Conservation (phyloP, 2,797 vertebrate species). For the Hirundo rustica region DNA sequence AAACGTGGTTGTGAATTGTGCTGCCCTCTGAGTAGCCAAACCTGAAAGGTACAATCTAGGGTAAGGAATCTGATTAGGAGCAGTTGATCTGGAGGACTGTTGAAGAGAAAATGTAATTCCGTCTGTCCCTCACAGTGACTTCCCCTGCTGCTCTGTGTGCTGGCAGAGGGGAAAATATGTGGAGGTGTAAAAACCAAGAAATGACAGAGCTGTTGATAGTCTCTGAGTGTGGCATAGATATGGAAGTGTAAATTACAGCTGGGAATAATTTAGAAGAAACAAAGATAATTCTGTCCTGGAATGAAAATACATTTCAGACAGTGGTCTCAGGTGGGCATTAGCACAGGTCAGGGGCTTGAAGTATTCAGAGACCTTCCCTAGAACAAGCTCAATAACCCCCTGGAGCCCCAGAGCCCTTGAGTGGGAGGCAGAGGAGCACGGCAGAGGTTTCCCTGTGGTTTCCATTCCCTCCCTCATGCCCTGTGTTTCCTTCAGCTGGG, state of each 20-base stretch:
- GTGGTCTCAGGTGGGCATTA: accelerated
- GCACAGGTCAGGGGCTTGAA: not conserved
- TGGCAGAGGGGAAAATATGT: accelerated
- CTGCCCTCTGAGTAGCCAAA: not conserved
- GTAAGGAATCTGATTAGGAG: not conserved
- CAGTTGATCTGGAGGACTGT: not conserved
- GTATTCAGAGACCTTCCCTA: accelerated
- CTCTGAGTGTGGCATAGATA: not conserved
- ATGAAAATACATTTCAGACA: not conserved
- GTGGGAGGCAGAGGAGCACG: not conserved
- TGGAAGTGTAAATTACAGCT: not conserved
- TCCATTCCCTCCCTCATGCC: not conserved
- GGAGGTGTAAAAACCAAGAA: not conserved
- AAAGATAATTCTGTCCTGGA: not conserved
- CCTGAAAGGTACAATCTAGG: not conserved
- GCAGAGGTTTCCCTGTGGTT: not conserved
- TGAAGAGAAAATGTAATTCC: not conserved
- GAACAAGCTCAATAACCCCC: accelerated
- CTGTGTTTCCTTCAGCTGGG: constrained; percentile 77
- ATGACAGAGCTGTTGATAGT: not conserved
- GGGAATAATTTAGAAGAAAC: not conserved
- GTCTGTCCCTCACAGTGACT: not conserved
- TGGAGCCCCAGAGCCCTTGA: accelerated
- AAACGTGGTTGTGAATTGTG: not conserved
- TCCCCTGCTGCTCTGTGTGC: not conserved